phyloP scores from a whole-genome alignment of 2,113 vertebrate genomes.

The Zosterops borbonicus region DNA sequence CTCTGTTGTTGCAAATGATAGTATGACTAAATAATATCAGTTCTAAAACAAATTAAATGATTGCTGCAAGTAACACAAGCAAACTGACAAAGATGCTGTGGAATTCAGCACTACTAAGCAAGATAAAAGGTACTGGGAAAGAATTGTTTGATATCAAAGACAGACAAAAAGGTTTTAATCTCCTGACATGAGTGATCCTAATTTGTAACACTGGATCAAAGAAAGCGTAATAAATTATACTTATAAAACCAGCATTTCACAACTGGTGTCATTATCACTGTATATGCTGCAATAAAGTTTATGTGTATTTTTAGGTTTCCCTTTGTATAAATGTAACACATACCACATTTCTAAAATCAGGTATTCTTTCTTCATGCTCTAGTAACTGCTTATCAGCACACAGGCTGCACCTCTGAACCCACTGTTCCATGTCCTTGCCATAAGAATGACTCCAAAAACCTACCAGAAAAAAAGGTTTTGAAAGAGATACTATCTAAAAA shows the following conservation, averaged over 20 bases:
- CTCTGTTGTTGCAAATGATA: conserved; percentile 26
- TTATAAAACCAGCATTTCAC: conserved; percentile 21
- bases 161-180: conserved; percentile 57
- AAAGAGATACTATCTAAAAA: not conserved
- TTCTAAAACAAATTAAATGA: conserved; percentile 47
- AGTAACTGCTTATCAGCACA: not conserved
- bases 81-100: conserved; percentile 22
- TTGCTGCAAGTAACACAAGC: conserved; percentile 23
- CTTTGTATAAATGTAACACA: not conserved
- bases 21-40: conserved; percentile 34
- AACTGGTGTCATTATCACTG: not conserved
- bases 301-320: not conserved
- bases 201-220: conserved; percentile 55
- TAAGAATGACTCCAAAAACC: not conserved
- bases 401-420: not conserved
- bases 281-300: not conserved
- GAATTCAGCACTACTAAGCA: conserved; percentile 1
- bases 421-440: not conserved
- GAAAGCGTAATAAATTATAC: conserved; percentile 46
- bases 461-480: not conserved
- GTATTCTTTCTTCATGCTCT: not conserved
- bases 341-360: not conserved
- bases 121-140: conserved; percentile 58
- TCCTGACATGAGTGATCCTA: conserved; percentile 47
- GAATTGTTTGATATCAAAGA: conserved; percentile 57